Base-by-base conservation (phyloP, 2,797 vertebrate genomes). In the Brachyrhaphis roseni region DNA sequence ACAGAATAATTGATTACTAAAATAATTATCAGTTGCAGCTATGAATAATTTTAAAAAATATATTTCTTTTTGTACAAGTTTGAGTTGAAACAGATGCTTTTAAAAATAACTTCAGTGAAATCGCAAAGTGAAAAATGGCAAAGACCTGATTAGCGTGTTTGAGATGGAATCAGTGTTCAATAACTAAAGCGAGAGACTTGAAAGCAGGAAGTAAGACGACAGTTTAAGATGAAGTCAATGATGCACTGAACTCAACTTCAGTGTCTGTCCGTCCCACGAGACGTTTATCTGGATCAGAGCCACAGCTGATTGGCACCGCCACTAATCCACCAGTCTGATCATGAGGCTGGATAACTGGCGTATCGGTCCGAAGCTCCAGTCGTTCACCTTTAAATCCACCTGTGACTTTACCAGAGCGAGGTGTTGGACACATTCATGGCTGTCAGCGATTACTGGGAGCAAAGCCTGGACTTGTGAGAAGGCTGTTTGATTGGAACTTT, bases 261-360 rank as follows among this genome's bases (percentile, higher is more conserved):
- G 78, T 81, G 49, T 86, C 72, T 45, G 28, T 83, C 78, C 59
- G 84, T 88, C 83, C 82, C 88, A 87, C 84, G 88, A 87, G 90
- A 92, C 83, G 80, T 82, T 86, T 86, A 91, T 91, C 92, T 93
- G 91, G 92, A 93, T 93, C 92, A 92, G 86, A 84, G 90, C 88
- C 87, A 90, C 90, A 92, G 82, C 86, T 91, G 90, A 93, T 85
- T 92, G 91, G 91, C 93, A 89, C 81, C 41, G 26, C 57, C 53
- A 57, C 88, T 92, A 92, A 92, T 92, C 92, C 86, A 89, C 18
- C 47, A 49, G 78, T 26, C 51, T 23, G 73, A 82, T 85, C 6
- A 84, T 88, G 92, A 84, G 84, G 83, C 82, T 77, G 8, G 51
- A 89, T 93, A 91, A 91, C 90, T 90, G 87, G 90, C 86, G 89